Percentiles rank a stretch among this genome's conserved stretches.
Evolutionary conservation across 2,888 invertebrate species (phyloP).

Genomic region (Acrobasis suavella): DNA sequence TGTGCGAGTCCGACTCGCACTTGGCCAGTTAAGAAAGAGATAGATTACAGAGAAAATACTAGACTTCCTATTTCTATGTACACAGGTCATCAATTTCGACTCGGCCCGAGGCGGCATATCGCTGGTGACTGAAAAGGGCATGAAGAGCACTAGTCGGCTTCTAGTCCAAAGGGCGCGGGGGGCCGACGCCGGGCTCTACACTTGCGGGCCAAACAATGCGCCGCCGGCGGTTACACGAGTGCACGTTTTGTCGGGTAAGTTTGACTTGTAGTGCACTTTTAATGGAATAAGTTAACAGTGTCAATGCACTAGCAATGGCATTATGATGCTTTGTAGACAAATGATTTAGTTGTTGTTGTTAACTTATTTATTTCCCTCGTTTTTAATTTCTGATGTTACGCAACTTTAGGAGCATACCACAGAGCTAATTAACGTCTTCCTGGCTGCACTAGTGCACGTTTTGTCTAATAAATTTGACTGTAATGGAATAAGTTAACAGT

Average conservation of each 20-base stretch:
- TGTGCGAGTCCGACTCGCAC: too few relatives aligned
- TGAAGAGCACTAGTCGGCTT: conserved; percentile 90
- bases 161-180: conserved; percentile 91
- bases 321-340: too few relatives aligned
- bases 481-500: background rate
- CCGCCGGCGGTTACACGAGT: conserved; percentile 89
- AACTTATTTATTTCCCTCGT: too few relatives aligned
- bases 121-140: conserved; percentile 92
- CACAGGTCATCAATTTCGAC: conserved; percentile 92
- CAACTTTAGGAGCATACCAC: too few relatives aligned
- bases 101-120: conserved; percentile 95
- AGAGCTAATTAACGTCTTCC: too few relatives aligned
- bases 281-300: background rate
- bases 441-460: conserved; percentile 91
- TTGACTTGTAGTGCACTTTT: background rate
- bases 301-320: too few relatives aligned
- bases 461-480: conserved; percentile 86
- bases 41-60: too few relatives aligned
- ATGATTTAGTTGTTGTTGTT: too few relatives aligned
- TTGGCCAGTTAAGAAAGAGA: too few relatives aligned
- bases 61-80: background rate
- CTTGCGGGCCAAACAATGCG: conserved; percentile 93
- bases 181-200: conserved; percentile 91
- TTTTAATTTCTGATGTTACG: too few relatives aligned
- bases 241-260: conserved; percentile 91